Conservation (phyloP, 2,113 vertebrate species). For the Erpornis zantholeuca region DNA sequence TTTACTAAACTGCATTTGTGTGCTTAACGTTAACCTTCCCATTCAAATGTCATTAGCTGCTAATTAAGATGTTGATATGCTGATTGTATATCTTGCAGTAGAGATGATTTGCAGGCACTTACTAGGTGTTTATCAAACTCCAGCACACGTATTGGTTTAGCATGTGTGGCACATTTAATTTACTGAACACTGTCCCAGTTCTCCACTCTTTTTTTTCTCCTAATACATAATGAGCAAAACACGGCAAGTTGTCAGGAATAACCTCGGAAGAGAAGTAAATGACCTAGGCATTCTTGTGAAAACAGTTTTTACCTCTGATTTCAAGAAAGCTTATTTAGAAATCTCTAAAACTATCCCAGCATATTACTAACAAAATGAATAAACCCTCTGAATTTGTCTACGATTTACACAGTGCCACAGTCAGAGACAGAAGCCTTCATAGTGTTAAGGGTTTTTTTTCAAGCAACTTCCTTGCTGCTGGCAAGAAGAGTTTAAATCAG, state of each 20-base stretch:
- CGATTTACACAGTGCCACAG: neutral
- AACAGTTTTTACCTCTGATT: constrained; percentile 6
- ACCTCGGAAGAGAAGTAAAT: neutral
- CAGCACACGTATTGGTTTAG: constrained; percentile 64
- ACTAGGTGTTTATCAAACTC: constrained; percentile 72
- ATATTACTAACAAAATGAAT: neutral
- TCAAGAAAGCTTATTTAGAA: neutral
- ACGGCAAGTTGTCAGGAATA: neutral
- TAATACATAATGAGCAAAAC: constrained; percentile 34
- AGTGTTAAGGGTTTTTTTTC: constrained; percentile 15
- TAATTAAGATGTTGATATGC: constrained; percentile 79
- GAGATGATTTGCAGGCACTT: constrained; percentile 70
- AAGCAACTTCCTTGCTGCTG: constrained; percentile 23
- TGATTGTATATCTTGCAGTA: constrained; percentile 69
- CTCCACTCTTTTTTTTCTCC: constrained; percentile 20
- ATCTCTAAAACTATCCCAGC: neutral
- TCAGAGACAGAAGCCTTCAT: neutral
- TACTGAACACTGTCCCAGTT: constrained; percentile 56
- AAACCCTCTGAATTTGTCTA: neutral
- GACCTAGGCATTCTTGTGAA: neutral
- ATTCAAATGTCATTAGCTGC: constrained; percentile 72
- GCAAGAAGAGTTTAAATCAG: constrained; percentile 62
- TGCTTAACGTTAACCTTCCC: constrained; percentile 67
- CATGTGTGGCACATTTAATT: constrained; percentile 61
- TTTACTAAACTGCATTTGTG: constrained; percentile 36